Percentiles rank a stretch among this genome's conserved stretches.
These are phyloP conservation scores for Nasonovia ribisnigri DNA, from an alignment of 2,888 invertebrate genomes.

Conservation along the genomic window DNA sequence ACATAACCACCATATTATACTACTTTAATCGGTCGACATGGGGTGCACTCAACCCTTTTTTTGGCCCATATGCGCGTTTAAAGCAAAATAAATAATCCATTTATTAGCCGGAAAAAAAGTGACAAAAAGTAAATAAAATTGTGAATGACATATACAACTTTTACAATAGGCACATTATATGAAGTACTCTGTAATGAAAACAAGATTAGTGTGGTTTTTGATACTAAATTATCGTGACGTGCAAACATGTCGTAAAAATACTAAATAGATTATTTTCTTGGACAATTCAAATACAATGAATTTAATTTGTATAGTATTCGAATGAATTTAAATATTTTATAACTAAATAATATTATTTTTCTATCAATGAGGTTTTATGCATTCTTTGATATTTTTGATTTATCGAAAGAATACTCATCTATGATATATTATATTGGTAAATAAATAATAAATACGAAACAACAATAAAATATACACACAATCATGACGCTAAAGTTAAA, in stretches of 20 bases:
- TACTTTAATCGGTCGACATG: background rate
- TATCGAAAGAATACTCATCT: background rate
- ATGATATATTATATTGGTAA: background rate
- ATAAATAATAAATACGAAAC: slow-evolving; percentile 20
- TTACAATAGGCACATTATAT: background rate
- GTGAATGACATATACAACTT: background rate
- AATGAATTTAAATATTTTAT: background rate
- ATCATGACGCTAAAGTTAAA: background rate
- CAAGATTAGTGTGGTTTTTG: background rate
- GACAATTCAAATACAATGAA: background rate
- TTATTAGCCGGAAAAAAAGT: background rate
- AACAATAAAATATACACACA: slow-evolving; percentile 26
- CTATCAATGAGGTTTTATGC: background rate
- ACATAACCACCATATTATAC: background rate
- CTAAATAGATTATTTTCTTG: background rate
- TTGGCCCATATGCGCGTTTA: background rate
- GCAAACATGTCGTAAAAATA: background rate
- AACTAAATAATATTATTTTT: background rate
- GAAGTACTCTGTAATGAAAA: background rate
- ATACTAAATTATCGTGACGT: background rate
- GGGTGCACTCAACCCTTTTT: slow-evolving; percentile 40
- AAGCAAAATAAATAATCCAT: slow-evolving; percentile 31
- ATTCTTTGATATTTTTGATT: background rate
- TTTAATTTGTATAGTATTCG: background rate
- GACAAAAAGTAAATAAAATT: slow-evolving; percentile 36